A percentile compares a stretch with the other conserved stretches of the same genome.
Evolutionary conservation across 2,113 vertebrate species (phyloP).

Genomic region (Triplophysa tibetana): DNA sequence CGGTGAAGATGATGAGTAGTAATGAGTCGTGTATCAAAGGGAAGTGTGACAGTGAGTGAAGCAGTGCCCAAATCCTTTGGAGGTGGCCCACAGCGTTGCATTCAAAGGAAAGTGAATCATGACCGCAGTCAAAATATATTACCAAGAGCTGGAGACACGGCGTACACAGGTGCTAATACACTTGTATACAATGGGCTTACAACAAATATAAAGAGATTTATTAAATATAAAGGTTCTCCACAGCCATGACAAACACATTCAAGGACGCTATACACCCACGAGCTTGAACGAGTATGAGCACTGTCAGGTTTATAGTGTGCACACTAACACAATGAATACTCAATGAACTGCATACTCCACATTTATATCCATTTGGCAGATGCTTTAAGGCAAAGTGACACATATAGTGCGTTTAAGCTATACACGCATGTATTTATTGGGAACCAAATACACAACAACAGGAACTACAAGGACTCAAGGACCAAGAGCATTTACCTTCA

Average conservation of each 20-base stretch:
- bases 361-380: too few relatives aligned
- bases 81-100: slow-evolving; percentile 30
- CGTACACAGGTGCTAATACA: slow-evolving; percentile 11
- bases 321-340: background rate
- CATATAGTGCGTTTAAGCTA: too few relatives aligned
- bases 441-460: too few relatives aligned
- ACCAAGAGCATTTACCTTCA: background rate
- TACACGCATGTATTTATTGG: too few relatives aligned
- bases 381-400: too few relatives aligned
- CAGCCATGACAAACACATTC: background rate
- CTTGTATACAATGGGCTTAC: background rate
- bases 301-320: slow-evolving; percentile 16
- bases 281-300: slow-evolving; percentile 8
- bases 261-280: background rate
- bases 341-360: background rate
- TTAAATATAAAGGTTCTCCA: background rate
- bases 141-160: slow-evolving; percentile 18
- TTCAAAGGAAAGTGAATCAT: slow-evolving; percentile 40
- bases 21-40: slow-evolving; percentile 13
- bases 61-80: slow-evolving; percentile 14
- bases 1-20: background rate
- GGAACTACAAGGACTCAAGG: too few relatives aligned
- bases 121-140: slow-evolving; percentile 51
- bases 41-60: slow-evolving; percentile 5
- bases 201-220: slow-evolving; percentile 2